Percentiles rank a stretch among this genome's conserved stretches.
These are phyloP conservation scores for Eubucco bourcierii DNA, from an alignment of 2,113 vertebrate genomes.

Conservation along the genomic window DNA sequence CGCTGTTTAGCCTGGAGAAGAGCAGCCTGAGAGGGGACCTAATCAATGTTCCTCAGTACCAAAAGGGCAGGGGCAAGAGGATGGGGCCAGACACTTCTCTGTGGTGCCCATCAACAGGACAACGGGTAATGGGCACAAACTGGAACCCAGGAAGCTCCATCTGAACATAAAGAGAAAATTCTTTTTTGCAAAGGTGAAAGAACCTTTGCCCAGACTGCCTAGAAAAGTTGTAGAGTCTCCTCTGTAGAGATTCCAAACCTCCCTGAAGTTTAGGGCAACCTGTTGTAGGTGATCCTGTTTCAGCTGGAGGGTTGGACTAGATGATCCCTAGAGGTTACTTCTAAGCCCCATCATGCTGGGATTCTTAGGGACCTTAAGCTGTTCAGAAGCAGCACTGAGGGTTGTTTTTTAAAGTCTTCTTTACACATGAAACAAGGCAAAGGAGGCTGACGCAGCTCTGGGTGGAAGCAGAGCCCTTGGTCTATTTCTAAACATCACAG, in stretches of 20 bases:
- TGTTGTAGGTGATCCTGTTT: not conserved
- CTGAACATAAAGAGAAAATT: too few relatives aligned
- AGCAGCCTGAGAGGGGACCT: too few relatives aligned
- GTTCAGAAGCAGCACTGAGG: not conserved
- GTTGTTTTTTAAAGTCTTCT: not conserved
- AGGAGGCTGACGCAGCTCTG: not conserved
- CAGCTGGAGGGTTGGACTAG: not conserved
- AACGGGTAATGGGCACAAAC: too few relatives aligned
- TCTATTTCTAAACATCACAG: not conserved
- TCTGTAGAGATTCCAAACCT: not conserved
- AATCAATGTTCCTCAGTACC: too few relatives aligned
- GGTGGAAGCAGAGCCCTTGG: not conserved
- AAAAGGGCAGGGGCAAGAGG: not conserved
- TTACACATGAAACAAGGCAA: accelerated
- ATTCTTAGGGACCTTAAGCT: not conserved
- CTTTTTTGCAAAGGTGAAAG: too few relatives aligned
- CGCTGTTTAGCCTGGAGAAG: too few relatives aligned
- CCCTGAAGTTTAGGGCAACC: not conserved
- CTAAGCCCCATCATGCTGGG: too few relatives aligned
- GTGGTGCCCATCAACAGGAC: too few relatives aligned
- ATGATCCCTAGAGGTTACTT: not conserved
- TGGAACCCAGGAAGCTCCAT: too few relatives aligned
- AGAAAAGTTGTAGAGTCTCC: not conserved
- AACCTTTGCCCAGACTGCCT: not conserved
- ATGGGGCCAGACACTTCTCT: too few relatives aligned